These are phyloP conservation scores for Proisotoma minuta DNA, from an alignment of 2,888 invertebrate genomes.

Conservation along the genomic window DNA sequence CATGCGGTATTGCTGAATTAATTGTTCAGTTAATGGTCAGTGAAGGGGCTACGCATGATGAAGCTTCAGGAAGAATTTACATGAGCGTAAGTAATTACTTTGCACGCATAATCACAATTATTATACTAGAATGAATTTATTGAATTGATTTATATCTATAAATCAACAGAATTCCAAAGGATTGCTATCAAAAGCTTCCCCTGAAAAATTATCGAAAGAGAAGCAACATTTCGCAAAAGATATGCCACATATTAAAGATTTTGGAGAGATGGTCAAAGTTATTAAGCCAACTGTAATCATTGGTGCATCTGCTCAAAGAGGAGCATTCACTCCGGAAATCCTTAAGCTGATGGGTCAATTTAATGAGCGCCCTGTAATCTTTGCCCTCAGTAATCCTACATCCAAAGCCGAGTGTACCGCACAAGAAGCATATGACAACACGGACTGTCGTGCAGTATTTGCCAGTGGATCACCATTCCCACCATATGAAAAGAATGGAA, in stretches of 20 bases:
- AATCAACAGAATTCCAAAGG: constrained; percentile 85
- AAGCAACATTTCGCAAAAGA: constrained; percentile 77
- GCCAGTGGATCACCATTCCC: constrained; percentile 95
- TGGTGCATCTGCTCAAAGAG: constrained; percentile 88
- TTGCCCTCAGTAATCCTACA: constrained; percentile 97
- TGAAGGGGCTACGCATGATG: constrained; percentile 70
- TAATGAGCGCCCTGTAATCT: constrained; percentile 78
- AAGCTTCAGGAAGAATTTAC: constrained; percentile 80
- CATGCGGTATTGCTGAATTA: constrained; percentile 87
- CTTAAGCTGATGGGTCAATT: constrained; percentile 52
- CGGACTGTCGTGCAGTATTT: constrained; percentile 80
- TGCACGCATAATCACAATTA: not conserved
- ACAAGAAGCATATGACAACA: constrained; percentile 84
- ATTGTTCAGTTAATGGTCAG: constrained; percentile 87
- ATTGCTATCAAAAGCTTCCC: constrained; percentile 76
- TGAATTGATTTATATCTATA: no score
- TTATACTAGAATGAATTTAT: no score
- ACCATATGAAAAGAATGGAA: constrained; percentile 71
- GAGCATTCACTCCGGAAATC: constrained; percentile 87
- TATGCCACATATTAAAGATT: constrained; percentile 67
- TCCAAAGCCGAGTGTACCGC: constrained; percentile 98
- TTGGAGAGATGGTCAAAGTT: constrained; percentile 72
- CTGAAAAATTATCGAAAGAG: constrained; percentile 68
- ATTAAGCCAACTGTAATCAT: constrained; percentile 87
- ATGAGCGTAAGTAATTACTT: constrained; percentile 32